Evolutionary conservation across 2,113 vertebrate species (phyloP), one percentile per base, ranked within the genome.

Genomic region (Macheiramphus alcinus): DNA sequence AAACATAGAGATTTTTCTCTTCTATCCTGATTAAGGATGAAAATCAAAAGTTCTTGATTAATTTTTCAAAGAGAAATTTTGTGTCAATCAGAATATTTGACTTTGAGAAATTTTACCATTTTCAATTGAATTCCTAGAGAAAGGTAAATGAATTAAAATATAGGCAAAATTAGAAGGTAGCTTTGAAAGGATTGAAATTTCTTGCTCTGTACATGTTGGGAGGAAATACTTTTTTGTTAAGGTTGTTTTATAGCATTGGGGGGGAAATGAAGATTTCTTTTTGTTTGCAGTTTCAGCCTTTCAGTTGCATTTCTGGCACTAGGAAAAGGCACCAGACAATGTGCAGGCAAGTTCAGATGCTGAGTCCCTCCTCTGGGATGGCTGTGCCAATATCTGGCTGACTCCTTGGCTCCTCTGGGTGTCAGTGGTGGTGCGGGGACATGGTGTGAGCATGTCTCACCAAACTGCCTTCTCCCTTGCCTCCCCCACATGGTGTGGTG

Each of bases 381-480:
- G 34, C 72, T 23, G 16, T 65, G 45, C 65, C 56, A 6, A 7
- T 13, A 10, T 8, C 61, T 73, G 73, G 10, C 50, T n/a, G 36
- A 13, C 14, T 75, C 55, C 45, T 32, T 9, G 42, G 59, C 63
- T 47, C 32, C 75, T 18, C 29, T 21, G 47, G 76, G 56, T 55
- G 58, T 17, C 48, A 29, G 1, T 0, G 0, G 48, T 1, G 27
- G 9, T 22, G 25, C 5, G 16, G 52, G 93, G 68, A 8, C 8
- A 1, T 3, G 15, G 25, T 16, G 32, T 32, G 45, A 52, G n/a
- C 59, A 3, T 0, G 25, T 42, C 27, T 42, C 61, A 9, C 66
- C 71, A 36, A n/a, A 6, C 6, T 20, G 22, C 47, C 32, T 40
- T 40, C 45, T 74, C 70, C 52, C 45, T 43, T 47, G 22, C 15